Evolutionary conservation across 2,113 vertebrate genomes (phyloP).

Genomic region (Acanthisitta chloris): DNA sequence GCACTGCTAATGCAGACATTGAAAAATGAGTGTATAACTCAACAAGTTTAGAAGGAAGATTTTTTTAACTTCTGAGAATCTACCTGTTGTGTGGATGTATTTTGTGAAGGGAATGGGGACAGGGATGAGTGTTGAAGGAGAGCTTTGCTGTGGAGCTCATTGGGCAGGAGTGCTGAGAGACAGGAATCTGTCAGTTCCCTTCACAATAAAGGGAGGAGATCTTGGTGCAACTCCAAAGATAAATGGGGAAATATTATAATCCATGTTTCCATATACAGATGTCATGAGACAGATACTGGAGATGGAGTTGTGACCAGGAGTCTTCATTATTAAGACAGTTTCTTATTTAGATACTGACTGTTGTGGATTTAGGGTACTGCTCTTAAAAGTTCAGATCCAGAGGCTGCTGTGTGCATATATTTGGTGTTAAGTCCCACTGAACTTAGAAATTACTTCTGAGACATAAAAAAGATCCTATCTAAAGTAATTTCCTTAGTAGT

Average conservation of each 20-base stretch:
- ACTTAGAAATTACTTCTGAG: background rate
- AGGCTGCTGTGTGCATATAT: background rate
- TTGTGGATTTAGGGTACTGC: background rate
- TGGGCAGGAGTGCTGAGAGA: background rate
- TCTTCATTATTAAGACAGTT: background rate
- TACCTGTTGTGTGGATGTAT: background rate
- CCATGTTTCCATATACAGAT: background rate
- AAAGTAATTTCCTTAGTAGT: background rate
- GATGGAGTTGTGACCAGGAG: background rate
- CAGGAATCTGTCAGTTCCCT: background rate
- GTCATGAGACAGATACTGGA: background rate
- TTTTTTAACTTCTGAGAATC: background rate
- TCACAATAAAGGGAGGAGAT: background rate
- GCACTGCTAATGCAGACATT: background rate
- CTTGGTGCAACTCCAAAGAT: background rate
- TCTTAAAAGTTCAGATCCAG: background rate
- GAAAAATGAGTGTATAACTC: background rate
- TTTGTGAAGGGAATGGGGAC: background rate
- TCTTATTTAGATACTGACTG: background rate
- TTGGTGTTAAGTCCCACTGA: background rate
- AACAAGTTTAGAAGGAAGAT: background rate
- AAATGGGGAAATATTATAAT: background rate
- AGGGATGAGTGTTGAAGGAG: background rate
- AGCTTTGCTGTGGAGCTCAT: rapidly evolving
- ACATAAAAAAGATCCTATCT: background rate